phyloP scores from a whole-genome alignment of 2,113 vertebrate genomes.

The Paramisgurnus dabryanus region DNA sequence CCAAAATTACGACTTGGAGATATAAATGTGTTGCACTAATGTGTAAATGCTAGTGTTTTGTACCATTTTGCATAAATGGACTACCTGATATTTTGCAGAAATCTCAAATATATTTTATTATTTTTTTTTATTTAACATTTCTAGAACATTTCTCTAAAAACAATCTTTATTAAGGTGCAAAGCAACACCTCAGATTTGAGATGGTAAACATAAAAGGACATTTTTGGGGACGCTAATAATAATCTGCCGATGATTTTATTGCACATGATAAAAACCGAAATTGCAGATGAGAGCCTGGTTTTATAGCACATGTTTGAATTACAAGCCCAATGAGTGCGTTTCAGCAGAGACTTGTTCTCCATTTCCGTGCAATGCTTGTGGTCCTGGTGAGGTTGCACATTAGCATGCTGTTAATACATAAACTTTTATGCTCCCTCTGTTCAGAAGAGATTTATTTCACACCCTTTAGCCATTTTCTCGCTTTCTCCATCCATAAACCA shows the following conservation, averaged over 20 bases:
- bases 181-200: neutral
- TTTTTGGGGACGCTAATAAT: constrained; percentile 1
- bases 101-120: no score
- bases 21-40: no score
- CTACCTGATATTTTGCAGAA: no score
- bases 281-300: neutral
- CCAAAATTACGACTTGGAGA: no score
- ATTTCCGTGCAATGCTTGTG: neutral
- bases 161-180: neutral
- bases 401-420: neutral
- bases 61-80: no score
- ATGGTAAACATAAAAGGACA: neutral
- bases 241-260: constrained; percentile 1
- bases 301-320: neutral
- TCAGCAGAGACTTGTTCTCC: neutral
- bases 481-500: constrained; percentile 22
- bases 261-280: neutral
- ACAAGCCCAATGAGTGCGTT: constrained; percentile 15
- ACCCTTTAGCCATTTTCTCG: constrained; percentile 37
- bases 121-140: no score
- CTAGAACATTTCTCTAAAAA: neutral
- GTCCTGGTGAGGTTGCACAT: neutral
- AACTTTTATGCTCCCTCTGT: constrained; percentile 38
- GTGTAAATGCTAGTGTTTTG: no score
- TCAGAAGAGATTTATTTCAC: constrained; percentile 19